Percentiles rank a stretch among this genome's conserved stretches.
Evolutionary conservation across 1,140 invertebrate species (phyloP).

Genomic region (Atta texana): DNA sequence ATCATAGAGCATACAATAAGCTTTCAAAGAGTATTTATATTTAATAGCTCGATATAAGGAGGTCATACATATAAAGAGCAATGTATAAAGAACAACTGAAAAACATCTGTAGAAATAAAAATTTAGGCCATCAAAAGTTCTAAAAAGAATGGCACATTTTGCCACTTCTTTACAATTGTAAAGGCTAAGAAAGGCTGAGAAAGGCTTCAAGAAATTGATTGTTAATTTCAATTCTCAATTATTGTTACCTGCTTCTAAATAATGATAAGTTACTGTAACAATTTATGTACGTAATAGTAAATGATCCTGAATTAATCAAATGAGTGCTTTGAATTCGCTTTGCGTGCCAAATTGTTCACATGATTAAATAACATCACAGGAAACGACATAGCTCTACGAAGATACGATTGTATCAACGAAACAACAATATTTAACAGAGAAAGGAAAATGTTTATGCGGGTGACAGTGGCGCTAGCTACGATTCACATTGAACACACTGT

Average conservation of each 20-base stretch:
- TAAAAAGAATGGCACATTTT: neutral
- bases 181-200: neutral
- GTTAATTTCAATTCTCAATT: neutral
- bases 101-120: neutral
- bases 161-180: neutral
- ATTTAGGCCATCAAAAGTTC: neutral
- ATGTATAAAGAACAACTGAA: neutral
- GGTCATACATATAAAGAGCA: neutral
- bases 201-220: slow-evolving; percentile 30
- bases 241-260: neutral
- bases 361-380: neutral
- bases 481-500: slow-evolving; percentile 41
- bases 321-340: neutral
- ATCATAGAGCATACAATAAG: neutral
- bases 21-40: neutral
- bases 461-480: slow-evolving; percentile 74
- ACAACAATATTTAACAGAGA: neutral
- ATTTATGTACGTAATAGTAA: neutral
- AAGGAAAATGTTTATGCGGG: neutral
- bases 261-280: neutral
- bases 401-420: neutral
- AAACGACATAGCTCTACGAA: neutral
- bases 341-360: neutral
- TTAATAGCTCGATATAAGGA: slow-evolving; percentile 4
- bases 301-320: neutral